A percentile compares a stretch with the other conserved stretches of the same genome.
Evolutionary conservation across 2,888 invertebrate genomes (phyloP).

Genomic region (Stenolophus ochropezus): DNA sequence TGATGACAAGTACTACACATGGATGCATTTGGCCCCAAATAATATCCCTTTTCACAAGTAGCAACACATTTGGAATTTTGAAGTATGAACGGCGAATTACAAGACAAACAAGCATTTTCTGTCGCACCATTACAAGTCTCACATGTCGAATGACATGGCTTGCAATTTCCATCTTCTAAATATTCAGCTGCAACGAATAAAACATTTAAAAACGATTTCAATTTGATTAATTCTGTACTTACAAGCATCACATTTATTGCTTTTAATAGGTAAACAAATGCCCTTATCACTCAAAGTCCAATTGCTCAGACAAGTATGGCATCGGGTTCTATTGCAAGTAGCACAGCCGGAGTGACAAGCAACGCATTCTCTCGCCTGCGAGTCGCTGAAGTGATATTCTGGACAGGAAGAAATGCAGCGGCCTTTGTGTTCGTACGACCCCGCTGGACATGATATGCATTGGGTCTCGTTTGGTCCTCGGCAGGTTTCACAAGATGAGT

Average conservation of each 20-base stretch:
- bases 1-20: slow-evolving; percentile 86
- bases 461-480: slow-evolving; percentile 85
- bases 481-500: slow-evolving; percentile 87
- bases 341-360: slow-evolving; percentile 86
- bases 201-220: background rate
- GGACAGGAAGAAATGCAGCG: slow-evolving; percentile 85
- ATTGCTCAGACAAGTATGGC: slow-evolving; percentile 83
- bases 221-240: slow-evolving; percentile 65
- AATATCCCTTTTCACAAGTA: slow-evolving; percentile 85
- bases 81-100: slow-evolving; percentile 82
- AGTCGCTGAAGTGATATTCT: slow-evolving; percentile 84
- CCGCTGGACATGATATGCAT: slow-evolving; percentile 87
- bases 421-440: slow-evolving; percentile 82
- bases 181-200: slow-evolving; percentile 73
- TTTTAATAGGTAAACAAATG: slow-evolving; percentile 82
- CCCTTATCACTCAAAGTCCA: slow-evolving; percentile 87
- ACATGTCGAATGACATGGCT: slow-evolving; percentile 85
- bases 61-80: slow-evolving; percentile 85
- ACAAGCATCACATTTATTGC: slow-evolving; percentile 82
- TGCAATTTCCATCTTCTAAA: slow-evolving; percentile 82
- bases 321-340: slow-evolving; percentile 83
- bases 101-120: slow-evolving; percentile 84
- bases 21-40: slow-evolving; percentile 80
- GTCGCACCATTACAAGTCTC: slow-evolving; percentile 88
- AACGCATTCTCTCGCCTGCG: slow-evolving; percentile 86